phyloP scores from a whole-genome alignment of 2,888 invertebrate species.

The Drosophila putrida region DNA sequence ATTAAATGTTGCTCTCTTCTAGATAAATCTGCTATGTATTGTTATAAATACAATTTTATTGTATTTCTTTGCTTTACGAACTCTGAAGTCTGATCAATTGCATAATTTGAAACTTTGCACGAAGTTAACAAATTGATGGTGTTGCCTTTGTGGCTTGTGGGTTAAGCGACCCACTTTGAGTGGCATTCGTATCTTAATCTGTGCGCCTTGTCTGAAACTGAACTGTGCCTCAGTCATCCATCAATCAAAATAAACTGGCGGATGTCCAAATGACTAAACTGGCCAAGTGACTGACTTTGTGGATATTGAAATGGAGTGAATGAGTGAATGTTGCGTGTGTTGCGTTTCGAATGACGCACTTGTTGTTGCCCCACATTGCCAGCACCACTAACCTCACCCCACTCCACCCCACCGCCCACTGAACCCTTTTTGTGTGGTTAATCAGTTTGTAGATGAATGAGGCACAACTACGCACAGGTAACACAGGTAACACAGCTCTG shows the following conservation, averaged over 20 bases:
- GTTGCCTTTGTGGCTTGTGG: slow-evolving; percentile 12
- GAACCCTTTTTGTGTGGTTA: slow-evolving; percentile 51
- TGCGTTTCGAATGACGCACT: slow-evolving; percentile 62
- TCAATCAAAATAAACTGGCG: slow-evolving; percentile 71
- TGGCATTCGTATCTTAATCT: slow-evolving; percentile 65
- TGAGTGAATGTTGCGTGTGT: slow-evolving; percentile 42
- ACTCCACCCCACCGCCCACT: slow-evolving; percentile 9
- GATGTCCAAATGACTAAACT: slow-evolving; percentile 68
- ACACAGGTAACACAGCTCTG: slow-evolving; percentile 20
- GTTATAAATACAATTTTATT: too few relatives aligned
- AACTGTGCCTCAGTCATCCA: slow-evolving; percentile 58
- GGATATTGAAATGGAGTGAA: slow-evolving; percentile 3
- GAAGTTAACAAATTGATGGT: background rate
- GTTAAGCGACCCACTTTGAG: slow-evolving; percentile 68
- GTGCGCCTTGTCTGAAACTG: slow-evolving; percentile 18
- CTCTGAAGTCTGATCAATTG: background rate
- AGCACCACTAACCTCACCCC: too few relatives aligned
- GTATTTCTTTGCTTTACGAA: background rate
- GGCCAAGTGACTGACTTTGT: slow-evolving; percentile 31
- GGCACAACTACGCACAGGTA: slow-evolving; percentile 30
- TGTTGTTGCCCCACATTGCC: slow-evolving; percentile 15
- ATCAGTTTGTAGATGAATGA: slow-evolving; percentile 68
- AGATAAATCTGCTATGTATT: too few relatives aligned
- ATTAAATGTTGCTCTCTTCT: too few relatives aligned
- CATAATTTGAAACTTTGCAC: background rate